Conservation (phyloP, 1,140 invertebrate species). For the Eumaeus atala region DNA sequence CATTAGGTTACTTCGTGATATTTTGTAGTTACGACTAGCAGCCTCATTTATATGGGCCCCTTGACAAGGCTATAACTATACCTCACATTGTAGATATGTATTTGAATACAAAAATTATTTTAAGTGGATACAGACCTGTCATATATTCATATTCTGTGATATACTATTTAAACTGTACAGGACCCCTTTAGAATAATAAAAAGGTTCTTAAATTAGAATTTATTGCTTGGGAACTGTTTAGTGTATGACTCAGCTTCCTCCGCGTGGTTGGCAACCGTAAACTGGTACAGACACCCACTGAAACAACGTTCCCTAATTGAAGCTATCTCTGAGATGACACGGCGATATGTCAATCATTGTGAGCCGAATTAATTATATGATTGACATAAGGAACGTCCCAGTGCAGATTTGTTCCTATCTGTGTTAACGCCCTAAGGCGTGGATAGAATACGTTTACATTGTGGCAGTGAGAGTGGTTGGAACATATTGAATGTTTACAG, state of each 20-base stretch:
- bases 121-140: neutral
- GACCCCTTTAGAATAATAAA: constrained; percentile 41
- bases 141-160: constrained; percentile 3
- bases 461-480: too few species aligned
- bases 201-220: constrained; percentile 37
- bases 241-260: constrained; percentile 42
- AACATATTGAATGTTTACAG: too few species aligned
- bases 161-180: constrained; percentile 11
- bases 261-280: constrained; percentile 26
- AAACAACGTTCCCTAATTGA: constrained; percentile 27
- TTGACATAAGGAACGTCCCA: constrained; percentile 39
- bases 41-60: too few species aligned
- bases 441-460: neutral
- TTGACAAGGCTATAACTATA: too few species aligned
- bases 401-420: neutral
- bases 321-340: constrained; percentile 26
- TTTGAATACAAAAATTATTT: too few species aligned
- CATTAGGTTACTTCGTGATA: too few species aligned
- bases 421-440: neutral
- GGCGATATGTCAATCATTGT: constrained; percentile 51
- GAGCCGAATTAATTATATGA: constrained; percentile 34
- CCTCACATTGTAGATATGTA: too few species aligned
- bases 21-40: too few species aligned
- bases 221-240: constrained; percentile 35
- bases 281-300: constrained; percentile 36